Conservation (phyloP, 2,888 invertebrate species). For the Harpalus rufipes region DNA sequence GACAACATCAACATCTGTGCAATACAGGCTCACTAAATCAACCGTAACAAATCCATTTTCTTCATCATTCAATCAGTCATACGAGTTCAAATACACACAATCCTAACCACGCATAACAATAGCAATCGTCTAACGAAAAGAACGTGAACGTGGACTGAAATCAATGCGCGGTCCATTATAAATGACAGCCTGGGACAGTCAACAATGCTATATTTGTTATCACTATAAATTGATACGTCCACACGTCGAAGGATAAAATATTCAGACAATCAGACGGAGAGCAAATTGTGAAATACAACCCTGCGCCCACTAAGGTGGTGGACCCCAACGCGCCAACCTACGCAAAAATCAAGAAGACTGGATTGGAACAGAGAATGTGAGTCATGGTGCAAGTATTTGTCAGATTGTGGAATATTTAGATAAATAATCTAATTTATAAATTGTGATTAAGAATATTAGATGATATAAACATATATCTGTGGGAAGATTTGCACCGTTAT, state of each 20-base stretch:
- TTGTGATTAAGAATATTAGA: not conserved
- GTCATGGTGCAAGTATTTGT: not conserved
- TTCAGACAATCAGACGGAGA: constrained; percentile 63
- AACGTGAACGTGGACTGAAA: constrained; percentile 25
- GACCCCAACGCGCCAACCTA: constrained; percentile 21
- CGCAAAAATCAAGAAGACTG: not conserved
- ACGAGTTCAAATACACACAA: constrained; percentile 25
- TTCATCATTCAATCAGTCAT: constrained; percentile 49
- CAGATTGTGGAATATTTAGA: not conserved
- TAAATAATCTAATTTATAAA: too few relatives aligned
- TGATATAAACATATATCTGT: not conserved
- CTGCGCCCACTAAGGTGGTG: constrained; percentile 58
- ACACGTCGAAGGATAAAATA: constrained; percentile 65
- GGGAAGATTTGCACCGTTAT: not conserved
- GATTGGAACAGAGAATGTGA: not conserved
- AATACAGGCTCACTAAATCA: constrained; percentile 33
- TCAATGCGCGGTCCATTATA: constrained; percentile 25
- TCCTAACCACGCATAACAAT: constrained; percentile 41
- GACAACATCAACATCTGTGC: constrained; percentile 24
- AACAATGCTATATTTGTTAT: constrained; percentile 64
- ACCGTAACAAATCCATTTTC: constrained; percentile 46
- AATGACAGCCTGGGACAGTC: constrained; percentile 42
- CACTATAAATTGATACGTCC: constrained; percentile 66
- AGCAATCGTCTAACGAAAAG: constrained; percentile 28
- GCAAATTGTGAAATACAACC: constrained; percentile 65